Evolutionary conservation across 2,797 vertebrate genomes (phyloP), one percentile per base, ranked within the genome.

Genomic region (Manis pentadactyla): DNA sequence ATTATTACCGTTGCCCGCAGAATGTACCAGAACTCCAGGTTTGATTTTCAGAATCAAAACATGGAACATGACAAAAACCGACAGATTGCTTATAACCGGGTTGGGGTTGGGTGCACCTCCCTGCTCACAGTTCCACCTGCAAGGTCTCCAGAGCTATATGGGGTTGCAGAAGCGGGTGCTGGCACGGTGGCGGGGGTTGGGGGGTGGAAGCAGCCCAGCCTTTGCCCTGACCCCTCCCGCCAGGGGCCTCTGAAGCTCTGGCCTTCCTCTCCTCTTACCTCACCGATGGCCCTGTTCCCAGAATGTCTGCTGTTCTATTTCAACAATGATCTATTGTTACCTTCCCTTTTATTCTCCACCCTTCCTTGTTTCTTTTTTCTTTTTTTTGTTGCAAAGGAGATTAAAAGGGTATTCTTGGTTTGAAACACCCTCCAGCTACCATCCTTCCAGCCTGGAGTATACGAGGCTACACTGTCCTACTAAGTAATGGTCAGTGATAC

Each of bases 271-370:
- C 73, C 11, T 77, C 15, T 93, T 66, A 34, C 64, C 37, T 96
- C 75, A 74, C 0, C 4, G 4, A 12, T 0, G 2, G 86, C 97
- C 92, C 42, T 7, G 63, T 55, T 68, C 63, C 57, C 77, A 64
- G 61, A 78, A 53, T 88, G 55, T 31, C 86, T 86, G 66, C 25
- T 71, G 5, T 59, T 94, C 74, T n/a, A 0, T 37, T 31, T 81
- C 89, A 93, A 42, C 73, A 97, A 25, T 27, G 92, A 13, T n/a
- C n/a, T 73, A 2, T 90, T 94, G 66, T 92, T 96, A 78, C 49
- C 85, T 93, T 86, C 49, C 25, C 29, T 73, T 46, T 51, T 19
- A 53, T n/a, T 84, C 63, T 73, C 55, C 29, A 6, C 39, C 31
- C 17, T 78, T 61, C 25, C 77, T 68, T 69, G 4, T 42, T 85